Conservation (phyloP, 2,888 invertebrate species). For the Cyaniris semiargus region DNA sequence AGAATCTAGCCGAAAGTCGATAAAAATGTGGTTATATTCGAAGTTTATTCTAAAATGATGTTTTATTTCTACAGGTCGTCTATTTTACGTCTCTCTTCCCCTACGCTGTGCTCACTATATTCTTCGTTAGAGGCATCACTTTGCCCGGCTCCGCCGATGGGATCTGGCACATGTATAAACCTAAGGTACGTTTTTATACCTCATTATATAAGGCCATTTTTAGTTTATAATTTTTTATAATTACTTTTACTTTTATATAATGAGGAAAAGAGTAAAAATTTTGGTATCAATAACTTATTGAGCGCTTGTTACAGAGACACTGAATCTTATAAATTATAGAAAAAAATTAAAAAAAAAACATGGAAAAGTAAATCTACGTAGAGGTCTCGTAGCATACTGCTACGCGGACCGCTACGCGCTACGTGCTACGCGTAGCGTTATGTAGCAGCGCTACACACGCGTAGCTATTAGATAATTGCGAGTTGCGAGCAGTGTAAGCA, state of each 20-base stretch:
- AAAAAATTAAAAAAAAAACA: neutral
- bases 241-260: no score
- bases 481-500: neutral
- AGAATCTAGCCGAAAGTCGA: no score
- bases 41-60: neutral
- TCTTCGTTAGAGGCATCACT: slow-evolving; percentile 94
- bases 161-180: slow-evolving; percentile 94
- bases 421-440: neutral
- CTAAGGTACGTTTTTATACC: slow-evolving; percentile 83
- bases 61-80: slow-evolving; percentile 84
- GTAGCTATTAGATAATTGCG: neutral
- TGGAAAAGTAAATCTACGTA: neutral
- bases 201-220: no score
- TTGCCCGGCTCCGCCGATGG: slow-evolving; percentile 93
- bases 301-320: no score
- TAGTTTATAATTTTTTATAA: no score
- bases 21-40: no score
- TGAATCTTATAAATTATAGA: neutral
- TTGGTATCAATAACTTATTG: no score
- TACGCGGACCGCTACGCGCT: neutral
- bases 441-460: neutral
- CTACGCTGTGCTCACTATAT: slow-evolving; percentile 95
- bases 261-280: no score
- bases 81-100: slow-evolving; percentile 98
- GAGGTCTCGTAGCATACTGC: slow-evolving; percentile 9